phyloP scores from a whole-genome alignment of 2,888 invertebrate genomes.

The Netelia melanura region DNA sequence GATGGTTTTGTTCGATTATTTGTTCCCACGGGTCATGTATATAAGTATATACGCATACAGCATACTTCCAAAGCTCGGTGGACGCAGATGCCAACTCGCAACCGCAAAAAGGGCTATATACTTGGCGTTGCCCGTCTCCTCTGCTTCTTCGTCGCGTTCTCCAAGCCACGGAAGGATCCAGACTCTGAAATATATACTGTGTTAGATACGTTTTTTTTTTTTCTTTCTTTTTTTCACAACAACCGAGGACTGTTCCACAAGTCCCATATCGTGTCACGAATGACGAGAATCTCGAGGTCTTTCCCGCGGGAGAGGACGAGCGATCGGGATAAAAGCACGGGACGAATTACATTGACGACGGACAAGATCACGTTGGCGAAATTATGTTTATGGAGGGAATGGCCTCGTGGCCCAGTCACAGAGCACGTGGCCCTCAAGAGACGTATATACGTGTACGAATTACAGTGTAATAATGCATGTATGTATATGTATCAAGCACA shows the following conservation, averaged over 20 bases:
- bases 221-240: slow-evolving; percentile 44
- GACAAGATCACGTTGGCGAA: neutral
- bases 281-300: slow-evolving; percentile 32
- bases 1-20: slow-evolving; percentile 61
- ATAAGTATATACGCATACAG: slow-evolving; percentile 27
- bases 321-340: slow-evolving; percentile 3
- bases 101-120: slow-evolving; percentile 62
- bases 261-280: slow-evolving; percentile 5
- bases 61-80: neutral
- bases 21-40: slow-evolving; percentile 53
- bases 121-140: slow-evolving; percentile 27
- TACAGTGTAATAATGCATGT: neutral
- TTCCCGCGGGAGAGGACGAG: slow-evolving; percentile 28
- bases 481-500: neutral
- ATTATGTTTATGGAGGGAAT: slow-evolving; percentile 4
- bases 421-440: slow-evolving; percentile 9
- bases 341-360: neutral
- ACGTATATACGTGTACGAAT: neutral
- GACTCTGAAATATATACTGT: slow-evolving; percentile 14
- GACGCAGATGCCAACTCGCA: slow-evolving; percentile 58
- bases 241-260: slow-evolving; percentile 38
- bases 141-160: slow-evolving; percentile 30
- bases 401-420: slow-evolving; percentile 52
- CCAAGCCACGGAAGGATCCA: slow-evolving; percentile 38
- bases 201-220: slow-evolving; percentile 14